A percentile compares a stretch with the other conserved stretches of the same genome.
phyloP scores from a whole-genome alignment of 2,888 invertebrate genomes.

The Ennomos quercinarius region DNA sequence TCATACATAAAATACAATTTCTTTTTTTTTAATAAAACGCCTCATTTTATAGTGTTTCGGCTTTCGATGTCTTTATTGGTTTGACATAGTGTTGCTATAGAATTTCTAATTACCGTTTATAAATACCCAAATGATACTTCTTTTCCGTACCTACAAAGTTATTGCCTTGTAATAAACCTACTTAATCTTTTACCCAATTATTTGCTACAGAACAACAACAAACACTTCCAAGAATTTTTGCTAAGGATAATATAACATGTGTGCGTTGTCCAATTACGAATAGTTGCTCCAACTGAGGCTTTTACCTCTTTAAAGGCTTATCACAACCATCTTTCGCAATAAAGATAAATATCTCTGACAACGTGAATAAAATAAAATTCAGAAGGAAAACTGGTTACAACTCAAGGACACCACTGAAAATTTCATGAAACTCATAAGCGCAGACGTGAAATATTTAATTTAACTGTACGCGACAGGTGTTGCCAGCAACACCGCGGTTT shows the following conservation, averaged over 20 bases:
- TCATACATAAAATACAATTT: too few relatives aligned
- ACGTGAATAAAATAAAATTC: slow-evolving; percentile 13
- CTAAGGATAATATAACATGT: too few relatives aligned
- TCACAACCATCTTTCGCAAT: slow-evolving; percentile 4
- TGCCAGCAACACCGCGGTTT: slow-evolving; percentile 17
- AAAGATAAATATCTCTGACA: slow-evolving; percentile 10
- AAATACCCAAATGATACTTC: too few relatives aligned
- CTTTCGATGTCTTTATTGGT: too few relatives aligned
- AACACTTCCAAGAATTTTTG: background rate
- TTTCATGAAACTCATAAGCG: slow-evolving; percentile 24
- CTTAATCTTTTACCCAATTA: too few relatives aligned
- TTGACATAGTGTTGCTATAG: too few relatives aligned
- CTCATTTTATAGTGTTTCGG: too few relatives aligned
- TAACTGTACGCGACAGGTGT: slow-evolving; percentile 30
- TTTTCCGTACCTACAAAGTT: too few relatives aligned
- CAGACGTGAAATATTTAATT: slow-evolving; percentile 42
- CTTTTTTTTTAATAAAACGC: too few relatives aligned
- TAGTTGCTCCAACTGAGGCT: background rate
- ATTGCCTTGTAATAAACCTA: too few relatives aligned
- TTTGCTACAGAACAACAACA: too few relatives aligned
- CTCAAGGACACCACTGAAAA: slow-evolving; percentile 22
- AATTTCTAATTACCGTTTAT: too few relatives aligned
- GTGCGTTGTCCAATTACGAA: background rate
- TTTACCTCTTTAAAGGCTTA: slow-evolving; percentile 1
- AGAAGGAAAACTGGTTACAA: background rate